Base-by-base conservation (phyloP, 2,797 vertebrate genomes). In the Hyperoplus lanceolatus region DNA sequence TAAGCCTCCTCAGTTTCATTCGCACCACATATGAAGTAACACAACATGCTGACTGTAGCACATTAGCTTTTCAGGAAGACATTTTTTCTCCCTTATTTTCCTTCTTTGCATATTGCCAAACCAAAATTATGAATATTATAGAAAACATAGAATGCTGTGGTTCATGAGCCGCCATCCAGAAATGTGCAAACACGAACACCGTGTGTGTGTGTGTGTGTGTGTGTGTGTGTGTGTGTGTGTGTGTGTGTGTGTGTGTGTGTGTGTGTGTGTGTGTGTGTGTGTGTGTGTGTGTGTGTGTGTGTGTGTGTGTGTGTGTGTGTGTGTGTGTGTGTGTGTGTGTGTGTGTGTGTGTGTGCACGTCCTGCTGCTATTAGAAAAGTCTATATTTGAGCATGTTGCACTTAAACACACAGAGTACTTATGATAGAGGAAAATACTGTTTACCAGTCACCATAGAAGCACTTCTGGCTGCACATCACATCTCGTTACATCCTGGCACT, bases 61-160 rank as follows among this genome's bases (percentile, higher is more conserved):
- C 84, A 87, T 88, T 66, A 86, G 48, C 66, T 59, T 84, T 79
- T 85, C 76, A 73, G 73, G 70, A 81, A 86, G 51, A 81, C 65
- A 69, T 53, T 72, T 82, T 81, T 76, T 72, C 68, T 39, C 74
- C 70, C 73, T 77, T 76, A 78, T 86, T 88, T 92, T 91, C 82
- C 85, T 87, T 87, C 77, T 80, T 81, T 21, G 39, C 60, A 64
- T 82, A 75, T 83, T 90, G 91, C 92, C 92, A 95, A 94, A 92
- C 88, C 89, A 91, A 92, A 94, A 93, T 92, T 81, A 90, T 87
- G 84, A 93, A 93, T 91, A 90, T 93, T 90, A 91, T 91, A 93
- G 81, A 93, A 95, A 93, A 93, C 82, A 87, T 86, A 90, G 81
- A 90, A 92, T 90, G 75, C 76, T 91, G 91, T 83, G 92, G 86